Conservation (phyloP, 1,140 invertebrate species). For the Danaus melanippus region DNA sequence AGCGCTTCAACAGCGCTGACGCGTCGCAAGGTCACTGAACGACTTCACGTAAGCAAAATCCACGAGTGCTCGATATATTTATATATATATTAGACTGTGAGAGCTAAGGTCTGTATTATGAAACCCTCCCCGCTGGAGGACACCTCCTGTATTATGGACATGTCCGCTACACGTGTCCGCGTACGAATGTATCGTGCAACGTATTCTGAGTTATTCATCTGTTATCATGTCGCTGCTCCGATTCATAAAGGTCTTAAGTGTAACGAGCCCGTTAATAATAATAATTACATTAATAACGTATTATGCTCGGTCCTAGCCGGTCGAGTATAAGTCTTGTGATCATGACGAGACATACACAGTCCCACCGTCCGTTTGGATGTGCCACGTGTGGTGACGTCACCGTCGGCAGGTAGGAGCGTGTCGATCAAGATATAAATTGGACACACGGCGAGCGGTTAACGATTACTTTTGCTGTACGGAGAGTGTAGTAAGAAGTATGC, state of each 20-base stretch:
- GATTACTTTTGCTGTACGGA: too few species aligned
- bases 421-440: slow-evolving; percentile 62
- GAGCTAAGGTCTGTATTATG: too few species aligned
- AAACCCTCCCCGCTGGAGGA: too few species aligned
- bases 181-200: too few species aligned
- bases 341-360: slow-evolving; percentile 40
- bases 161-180: too few species aligned
- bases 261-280: slow-evolving; percentile 52
- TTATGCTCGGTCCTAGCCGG: slow-evolving; percentile 30
- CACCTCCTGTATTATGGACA: too few species aligned
- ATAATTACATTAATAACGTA: slow-evolving; percentile 33
- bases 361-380: slow-evolving; percentile 18
- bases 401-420: slow-evolving; percentile 25
- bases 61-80: slow-evolving; percentile 1
- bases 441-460: slow-evolving; percentile 46
- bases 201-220: too few species aligned
- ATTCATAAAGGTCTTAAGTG: too few species aligned
- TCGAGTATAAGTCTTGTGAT: slow-evolving; percentile 48
- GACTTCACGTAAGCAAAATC: slow-evolving; percentile 20
- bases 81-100: too few species aligned
- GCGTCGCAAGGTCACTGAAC: slow-evolving; percentile 36
- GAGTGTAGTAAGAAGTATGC: too few species aligned
- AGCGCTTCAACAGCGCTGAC: slow-evolving; percentile 12
- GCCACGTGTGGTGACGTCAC: slow-evolving; percentile 17
- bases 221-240: too few species aligned